These are phyloP conservation scores for Norana najaformis DNA, from an alignment of 2,888 invertebrate species.

Conservation along the genomic window DNA sequence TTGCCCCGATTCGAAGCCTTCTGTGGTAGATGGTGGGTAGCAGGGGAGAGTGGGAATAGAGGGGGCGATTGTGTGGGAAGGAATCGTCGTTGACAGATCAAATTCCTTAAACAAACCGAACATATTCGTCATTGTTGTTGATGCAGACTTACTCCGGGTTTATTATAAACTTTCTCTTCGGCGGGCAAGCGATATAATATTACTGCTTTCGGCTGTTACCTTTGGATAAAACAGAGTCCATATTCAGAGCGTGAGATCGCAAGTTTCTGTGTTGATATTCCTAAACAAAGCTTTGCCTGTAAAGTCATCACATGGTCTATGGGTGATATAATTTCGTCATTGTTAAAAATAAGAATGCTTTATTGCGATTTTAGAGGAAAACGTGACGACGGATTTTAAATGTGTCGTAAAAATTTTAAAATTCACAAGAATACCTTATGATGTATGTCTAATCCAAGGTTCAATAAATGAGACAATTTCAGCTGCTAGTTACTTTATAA, in stretches of 20 bases:
- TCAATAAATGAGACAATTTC: no score
- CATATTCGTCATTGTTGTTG: background rate
- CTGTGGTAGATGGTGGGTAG: background rate
- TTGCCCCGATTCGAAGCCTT: background rate
- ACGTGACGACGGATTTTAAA: no score
- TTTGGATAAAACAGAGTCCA: background rate
- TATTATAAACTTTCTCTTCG: background rate
- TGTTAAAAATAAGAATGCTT: no score
- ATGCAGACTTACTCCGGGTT: background rate
- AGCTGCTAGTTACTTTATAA: no score
- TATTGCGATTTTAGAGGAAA: no score
- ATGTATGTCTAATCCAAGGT: no score
- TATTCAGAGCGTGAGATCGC: background rate
- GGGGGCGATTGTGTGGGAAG: background rate
- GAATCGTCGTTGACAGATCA: background rate
- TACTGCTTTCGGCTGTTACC: background rate
- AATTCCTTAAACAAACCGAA: constrained; percentile 7
- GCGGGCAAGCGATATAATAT: background rate
- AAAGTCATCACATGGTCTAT: no score
- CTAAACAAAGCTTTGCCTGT: no score
- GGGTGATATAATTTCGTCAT: no score
- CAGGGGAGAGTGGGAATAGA: background rate
- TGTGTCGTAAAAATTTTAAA: no score
- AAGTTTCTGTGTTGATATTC: background rate
- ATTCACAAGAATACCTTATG: no score